phyloP scores from a whole-genome alignment of 2,888 invertebrate genomes.

The Corbicula japonica region DNA sequence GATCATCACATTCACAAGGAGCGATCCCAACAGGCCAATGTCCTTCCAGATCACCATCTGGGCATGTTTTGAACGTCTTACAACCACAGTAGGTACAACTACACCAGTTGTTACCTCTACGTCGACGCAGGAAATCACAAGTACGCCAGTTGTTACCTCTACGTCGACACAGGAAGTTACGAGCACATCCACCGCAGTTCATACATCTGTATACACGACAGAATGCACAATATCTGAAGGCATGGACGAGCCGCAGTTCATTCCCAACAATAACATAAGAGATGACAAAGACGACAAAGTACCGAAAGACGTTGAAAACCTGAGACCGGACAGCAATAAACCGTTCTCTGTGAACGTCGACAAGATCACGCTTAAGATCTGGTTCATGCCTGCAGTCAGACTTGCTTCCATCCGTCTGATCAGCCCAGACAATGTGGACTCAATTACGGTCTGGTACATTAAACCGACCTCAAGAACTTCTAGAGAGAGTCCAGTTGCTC shows the following conservation, averaged over 20 bases:
- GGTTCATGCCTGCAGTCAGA: conserved; percentile 24
- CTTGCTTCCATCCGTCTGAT: conserved; percentile 11
- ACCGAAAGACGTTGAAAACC: conserved; percentile 13
- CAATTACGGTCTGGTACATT: not conserved
- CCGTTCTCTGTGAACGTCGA: conserved; percentile 20
- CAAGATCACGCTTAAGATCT: conserved; percentile 8
- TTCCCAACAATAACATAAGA: conserved; percentile 19
- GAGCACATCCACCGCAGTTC: no score
- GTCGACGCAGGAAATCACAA: no score
- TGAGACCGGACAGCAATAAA: conserved; percentile 21
- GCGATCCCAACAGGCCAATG: no score
- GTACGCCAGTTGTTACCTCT: no score
- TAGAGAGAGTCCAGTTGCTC: conserved; percentile 6
- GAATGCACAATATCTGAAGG: conserved; percentile 11
- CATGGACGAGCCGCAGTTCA: conserved; percentile 24
- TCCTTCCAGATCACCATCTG: no score
- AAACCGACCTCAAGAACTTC: conserved; percentile 11
- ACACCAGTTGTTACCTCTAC: no score
- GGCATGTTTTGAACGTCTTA: no score
- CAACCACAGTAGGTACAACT: no score
- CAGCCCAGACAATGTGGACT: conserved; percentile 3
- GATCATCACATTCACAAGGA: no score
- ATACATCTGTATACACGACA: no score
- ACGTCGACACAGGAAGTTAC: no score
- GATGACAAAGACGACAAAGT: conserved; percentile 5